Percentiles rank a stretch among this genome's conserved stretches.
Evolutionary conservation across 2,113 vertebrate species (phyloP).

Genomic region (Thermophis baileyi): DNA sequence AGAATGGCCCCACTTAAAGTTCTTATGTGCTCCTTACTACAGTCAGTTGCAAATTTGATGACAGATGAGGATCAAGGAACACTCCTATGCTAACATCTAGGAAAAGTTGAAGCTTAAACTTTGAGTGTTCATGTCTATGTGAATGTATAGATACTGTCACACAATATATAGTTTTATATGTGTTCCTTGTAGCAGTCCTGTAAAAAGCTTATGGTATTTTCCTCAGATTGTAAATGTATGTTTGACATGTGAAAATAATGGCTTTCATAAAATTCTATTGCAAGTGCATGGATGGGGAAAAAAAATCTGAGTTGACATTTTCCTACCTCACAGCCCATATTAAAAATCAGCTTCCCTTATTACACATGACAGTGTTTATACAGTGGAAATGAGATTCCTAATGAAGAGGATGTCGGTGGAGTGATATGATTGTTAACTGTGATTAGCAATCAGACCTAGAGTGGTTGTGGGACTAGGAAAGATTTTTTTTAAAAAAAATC

Average conservation of each 20-base stretch:
- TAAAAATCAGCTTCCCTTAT: neutral
- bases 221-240: neutral
- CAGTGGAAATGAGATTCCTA: neutral
- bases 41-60: neutral
- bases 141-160: neutral
- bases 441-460: slow-evolving; percentile 33
- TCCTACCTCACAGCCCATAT: neutral
- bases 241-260: neutral
- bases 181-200: neutral
- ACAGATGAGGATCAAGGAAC: neutral
- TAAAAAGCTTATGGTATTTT: neutral
- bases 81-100: neutral
- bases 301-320: neutral
- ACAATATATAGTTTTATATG: neutral
- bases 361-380: neutral
- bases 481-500: neutral
- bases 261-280: neutral
- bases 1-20: neutral
- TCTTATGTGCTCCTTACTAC: neutral
- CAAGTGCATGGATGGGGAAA: neutral
- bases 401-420: neutral
- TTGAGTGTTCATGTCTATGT: neutral
- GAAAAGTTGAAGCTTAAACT: neutral
- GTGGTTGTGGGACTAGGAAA: slow-evolving; percentile 14
- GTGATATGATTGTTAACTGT: slow-evolving; percentile 22